A percentile compares a stretch with the other conserved stretches of the same genome.
Evolutionary conservation across 2,797 vertebrate species (phyloP).

Genomic region (Crenuchus spilurus): DNA sequence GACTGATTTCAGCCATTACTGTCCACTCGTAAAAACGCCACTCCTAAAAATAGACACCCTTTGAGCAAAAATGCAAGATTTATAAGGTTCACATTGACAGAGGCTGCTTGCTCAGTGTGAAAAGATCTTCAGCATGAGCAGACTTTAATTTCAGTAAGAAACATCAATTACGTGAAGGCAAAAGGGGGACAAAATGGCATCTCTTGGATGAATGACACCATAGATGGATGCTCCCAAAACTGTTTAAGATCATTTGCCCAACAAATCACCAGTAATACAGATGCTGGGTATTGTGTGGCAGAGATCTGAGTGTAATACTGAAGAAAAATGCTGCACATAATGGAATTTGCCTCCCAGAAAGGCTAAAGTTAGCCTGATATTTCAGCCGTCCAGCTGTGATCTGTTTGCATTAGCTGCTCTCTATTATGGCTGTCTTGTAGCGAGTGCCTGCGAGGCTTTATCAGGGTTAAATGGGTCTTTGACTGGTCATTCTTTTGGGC

Average conservation of each 20-base stretch:
- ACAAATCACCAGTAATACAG: conserved; percentile 9
- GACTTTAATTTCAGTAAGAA: background rate
- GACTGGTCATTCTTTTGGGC: conserved; percentile 11
- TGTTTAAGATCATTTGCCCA: background rate
- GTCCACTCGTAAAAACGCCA: conserved; percentile 4
- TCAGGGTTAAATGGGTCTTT: conserved; percentile 30
- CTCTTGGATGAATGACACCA: conserved; percentile 9
- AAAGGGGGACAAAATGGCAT: background rate
- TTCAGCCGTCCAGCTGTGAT: background rate
- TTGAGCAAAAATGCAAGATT: conserved; percentile 37
- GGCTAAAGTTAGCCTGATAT: background rate
- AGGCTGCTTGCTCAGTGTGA: background rate
- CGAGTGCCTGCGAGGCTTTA: conserved; percentile 6
- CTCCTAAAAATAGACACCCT: conserved; percentile 35
- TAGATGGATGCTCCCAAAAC: conserved; percentile 1
- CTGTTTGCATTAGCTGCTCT: conserved; percentile 33
- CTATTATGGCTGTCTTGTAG: background rate
- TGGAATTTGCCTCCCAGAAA: conserved; percentile 3
- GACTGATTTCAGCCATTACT: conserved; percentile 24
- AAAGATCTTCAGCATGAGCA: background rate
- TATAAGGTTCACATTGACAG: conserved; percentile 12
- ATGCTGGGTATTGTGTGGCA: background rate
- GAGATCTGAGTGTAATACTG: background rate
- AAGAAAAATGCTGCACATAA: background rate
- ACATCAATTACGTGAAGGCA: background rate